These are phyloP conservation scores for Lordiphosa clarofinis DNA, from an alignment of 1,140 invertebrate species.

Conservation along the genomic window DNA sequence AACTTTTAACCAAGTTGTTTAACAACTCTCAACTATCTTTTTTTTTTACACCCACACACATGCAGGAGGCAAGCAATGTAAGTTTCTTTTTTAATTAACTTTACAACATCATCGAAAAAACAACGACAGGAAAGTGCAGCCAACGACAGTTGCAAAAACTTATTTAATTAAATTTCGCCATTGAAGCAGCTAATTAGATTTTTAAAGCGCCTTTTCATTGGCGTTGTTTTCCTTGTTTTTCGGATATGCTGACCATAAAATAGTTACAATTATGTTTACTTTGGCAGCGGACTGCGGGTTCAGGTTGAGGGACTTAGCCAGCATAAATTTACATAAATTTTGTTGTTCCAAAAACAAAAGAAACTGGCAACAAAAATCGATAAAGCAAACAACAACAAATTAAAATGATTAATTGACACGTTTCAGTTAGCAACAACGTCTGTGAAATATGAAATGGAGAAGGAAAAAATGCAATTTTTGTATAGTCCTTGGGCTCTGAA, in stretches of 20 bases:
- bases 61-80: no score
- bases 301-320: constrained; percentile 24
- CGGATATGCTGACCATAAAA: constrained; percentile 46
- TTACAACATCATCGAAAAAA: constrained; percentile 52
- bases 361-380: constrained; percentile 45
- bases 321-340: constrained; percentile 66
- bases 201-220: constrained; percentile 43
- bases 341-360: constrained; percentile 2
- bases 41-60: no score
- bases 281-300: constrained; percentile 16
- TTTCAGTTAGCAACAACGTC: no score
- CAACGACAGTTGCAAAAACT: constrained; percentile 59
- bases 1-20: no score
- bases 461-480: no score
- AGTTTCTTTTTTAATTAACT: constrained; percentile 71
- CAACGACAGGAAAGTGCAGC: constrained; percentile 7
- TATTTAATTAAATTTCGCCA: constrained; percentile 74
- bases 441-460: no score
- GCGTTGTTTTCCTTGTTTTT: constrained; percentile 14
- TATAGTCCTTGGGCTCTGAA: no score
- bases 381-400: constrained; percentile 55
- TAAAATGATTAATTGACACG: constrained; percentile 73
- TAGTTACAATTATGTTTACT: constrained; percentile 60
- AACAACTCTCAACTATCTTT: no score
- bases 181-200: constrained; percentile 74